Evolutionary conservation across 2,797 vertebrate genomes (phyloP), one percentile per base, ranked within the genome.

Genomic region (Furcifer pardalis): DNA sequence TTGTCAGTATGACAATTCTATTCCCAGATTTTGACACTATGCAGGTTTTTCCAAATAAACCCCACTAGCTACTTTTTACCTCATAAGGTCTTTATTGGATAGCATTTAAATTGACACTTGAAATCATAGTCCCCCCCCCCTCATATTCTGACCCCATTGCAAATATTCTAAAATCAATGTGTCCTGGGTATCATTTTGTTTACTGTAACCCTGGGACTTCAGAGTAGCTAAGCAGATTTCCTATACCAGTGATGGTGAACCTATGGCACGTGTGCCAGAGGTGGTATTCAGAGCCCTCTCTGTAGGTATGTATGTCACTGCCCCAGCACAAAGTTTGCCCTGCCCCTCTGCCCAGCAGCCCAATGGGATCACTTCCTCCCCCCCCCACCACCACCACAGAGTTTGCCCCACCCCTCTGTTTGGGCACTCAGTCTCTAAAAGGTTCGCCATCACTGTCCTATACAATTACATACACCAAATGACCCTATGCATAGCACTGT

Each of bases 11-110:
- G 85, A 88, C 0, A 21, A 35, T n/a, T 44, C 44, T 73, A 82
- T 83, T 80, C 73, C 83, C 66, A 72, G 82, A 82, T 83, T 42
- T 56, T 49, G 32, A 62, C 5, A 1, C 5, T 27, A 35, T 10
- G 0, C 23, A 46, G 65, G 75, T 79, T 83, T 79, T 87, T 82
- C 86, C 69, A 84, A 77, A 78, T 78, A 89, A 59, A 32, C 32
- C 37, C 82, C 74, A 74, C 81, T 37, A 69, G 81, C 87, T 82
- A 46, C 32, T 87, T 88, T 60, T 69, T 86, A 52, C 83, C 79
- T 80, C 85, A 46, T 84, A 73, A 10, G 27, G 62, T 80, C 79
- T 84, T 89, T 85, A 83, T 80, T 82, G 85, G 49, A 25, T 1
- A 2, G 56, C 63, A n/a, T 80, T 85, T 81, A 78, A 65, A 72